Conservation (phyloP, 2,888 invertebrate genomes). For the Andrena marginata region DNA sequence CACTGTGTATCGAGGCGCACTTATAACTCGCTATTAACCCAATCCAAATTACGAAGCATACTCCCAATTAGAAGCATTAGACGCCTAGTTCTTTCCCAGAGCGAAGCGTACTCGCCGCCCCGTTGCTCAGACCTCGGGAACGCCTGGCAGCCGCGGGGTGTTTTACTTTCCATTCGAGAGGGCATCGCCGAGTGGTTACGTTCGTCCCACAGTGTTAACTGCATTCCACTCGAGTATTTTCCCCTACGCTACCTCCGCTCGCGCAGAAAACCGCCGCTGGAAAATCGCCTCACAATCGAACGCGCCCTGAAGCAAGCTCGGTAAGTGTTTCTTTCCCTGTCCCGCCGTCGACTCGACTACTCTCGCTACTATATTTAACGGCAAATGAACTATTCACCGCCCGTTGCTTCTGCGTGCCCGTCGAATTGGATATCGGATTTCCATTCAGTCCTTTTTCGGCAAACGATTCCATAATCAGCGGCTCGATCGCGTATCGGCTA, state of each 20-base stretch:
- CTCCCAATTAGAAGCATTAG: no score
- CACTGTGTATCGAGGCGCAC: no score
- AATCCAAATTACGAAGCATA: no score
- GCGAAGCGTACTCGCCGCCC: no score
- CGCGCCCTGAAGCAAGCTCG: not conserved
- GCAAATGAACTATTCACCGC: slow-evolving; percentile 48
- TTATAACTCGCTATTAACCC: no score
- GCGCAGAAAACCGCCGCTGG: not conserved
- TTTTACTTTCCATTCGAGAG: not conserved
- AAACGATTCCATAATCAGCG: slow-evolving; percentile 54
- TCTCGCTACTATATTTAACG: slow-evolving; percentile 27
- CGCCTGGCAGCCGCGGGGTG: not conserved
- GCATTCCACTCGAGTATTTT: not conserved
- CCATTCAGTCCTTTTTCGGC: slow-evolving; percentile 50
- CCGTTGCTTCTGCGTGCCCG: slow-evolving; percentile 22
- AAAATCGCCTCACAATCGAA: slow-evolving; percentile 21
- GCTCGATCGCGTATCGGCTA: slow-evolving; percentile 35
- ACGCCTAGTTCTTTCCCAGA: no score
- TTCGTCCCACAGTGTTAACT: not conserved
- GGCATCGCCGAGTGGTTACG: no score
- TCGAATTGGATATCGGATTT: slow-evolving; percentile 53
- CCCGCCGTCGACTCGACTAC: not conserved
- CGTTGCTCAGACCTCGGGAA: no score
- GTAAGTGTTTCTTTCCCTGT: not conserved
- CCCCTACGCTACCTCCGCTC: not conserved